A percentile compares a stretch with the other conserved stretches of the same genome.
phyloP scores from a whole-genome alignment of 2,113 vertebrate genomes.

The Scopus umbretta region DNA sequence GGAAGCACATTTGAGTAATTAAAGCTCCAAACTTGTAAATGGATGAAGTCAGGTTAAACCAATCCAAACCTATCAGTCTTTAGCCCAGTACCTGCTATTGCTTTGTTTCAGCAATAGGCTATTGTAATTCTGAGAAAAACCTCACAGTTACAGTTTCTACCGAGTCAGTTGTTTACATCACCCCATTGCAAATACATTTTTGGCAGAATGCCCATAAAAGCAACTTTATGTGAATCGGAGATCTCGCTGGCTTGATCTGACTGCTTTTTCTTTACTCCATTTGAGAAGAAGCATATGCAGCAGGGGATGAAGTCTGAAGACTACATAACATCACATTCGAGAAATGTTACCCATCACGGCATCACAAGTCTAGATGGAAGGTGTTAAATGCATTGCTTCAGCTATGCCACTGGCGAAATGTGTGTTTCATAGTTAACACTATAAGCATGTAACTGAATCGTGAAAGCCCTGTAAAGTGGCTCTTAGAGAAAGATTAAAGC shows the following conservation, averaged over 20 bases:
- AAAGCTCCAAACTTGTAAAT: not conserved
- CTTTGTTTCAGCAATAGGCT: not conserved
- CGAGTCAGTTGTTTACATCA: not conserved
- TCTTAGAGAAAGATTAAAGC: not conserved
- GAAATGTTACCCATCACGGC: not conserved
- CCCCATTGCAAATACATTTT: not conserved
- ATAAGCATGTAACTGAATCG: not conserved
- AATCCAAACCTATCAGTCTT: not conserved
- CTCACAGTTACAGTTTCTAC: not conserved
- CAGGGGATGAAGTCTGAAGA: not conserved
- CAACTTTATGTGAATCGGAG: not conserved
- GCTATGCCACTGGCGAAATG: not conserved
- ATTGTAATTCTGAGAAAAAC: not conserved
- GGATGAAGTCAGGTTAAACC: not conserved
- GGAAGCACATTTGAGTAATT: not conserved
- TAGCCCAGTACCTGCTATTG: not conserved
- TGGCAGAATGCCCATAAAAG: not conserved
- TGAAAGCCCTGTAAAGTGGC: not conserved
- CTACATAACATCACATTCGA: not conserved
- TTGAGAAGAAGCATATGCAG: not conserved
- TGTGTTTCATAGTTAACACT: not conserved
- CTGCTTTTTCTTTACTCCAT: not conserved
- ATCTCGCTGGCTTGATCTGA: not conserved
- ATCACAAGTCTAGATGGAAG: not conserved
- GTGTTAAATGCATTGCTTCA: not conserved